phyloP scores from a whole-genome alignment of 2,113 vertebrate genomes.

The Ploceus nigricollis region DNA sequence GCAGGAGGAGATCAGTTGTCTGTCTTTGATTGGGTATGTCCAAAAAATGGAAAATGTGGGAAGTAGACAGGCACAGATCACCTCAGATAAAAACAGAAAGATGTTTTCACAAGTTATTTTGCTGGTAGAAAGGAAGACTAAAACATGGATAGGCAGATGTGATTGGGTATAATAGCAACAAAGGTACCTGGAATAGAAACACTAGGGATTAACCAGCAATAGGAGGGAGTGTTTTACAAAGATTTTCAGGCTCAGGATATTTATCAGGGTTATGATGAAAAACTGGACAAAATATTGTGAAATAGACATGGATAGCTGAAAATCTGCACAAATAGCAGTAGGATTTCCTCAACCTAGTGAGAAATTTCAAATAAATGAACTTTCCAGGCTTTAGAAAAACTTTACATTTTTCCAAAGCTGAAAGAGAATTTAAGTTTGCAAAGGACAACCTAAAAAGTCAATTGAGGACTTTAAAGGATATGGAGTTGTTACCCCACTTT shows the following conservation, averaged over 20 bases:
- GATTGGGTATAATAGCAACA: background rate
- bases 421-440: background rate
- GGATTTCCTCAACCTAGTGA: background rate
- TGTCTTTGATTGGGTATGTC: background rate
- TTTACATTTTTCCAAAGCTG: background rate
- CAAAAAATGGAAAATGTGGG: background rate
- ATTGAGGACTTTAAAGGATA: background rate
- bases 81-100: background rate
- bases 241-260: background rate
- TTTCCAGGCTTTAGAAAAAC: background rate
- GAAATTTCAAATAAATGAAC: background rate
- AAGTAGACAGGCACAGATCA: background rate
- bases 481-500: background rate
- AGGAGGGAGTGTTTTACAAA: background rate
- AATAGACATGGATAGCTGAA: background rate
- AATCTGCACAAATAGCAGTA: background rate
- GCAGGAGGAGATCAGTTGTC: background rate
- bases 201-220: background rate
- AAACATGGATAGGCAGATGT: background rate
- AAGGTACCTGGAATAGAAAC: background rate
- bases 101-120: background rate
- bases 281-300: background rate
- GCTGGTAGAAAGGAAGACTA: background rate
- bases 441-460: background rate
- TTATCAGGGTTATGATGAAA: background rate